Base-by-base conservation (phyloP, 2,113 vertebrate genomes). In the Notothenia coriiceps region DNA sequence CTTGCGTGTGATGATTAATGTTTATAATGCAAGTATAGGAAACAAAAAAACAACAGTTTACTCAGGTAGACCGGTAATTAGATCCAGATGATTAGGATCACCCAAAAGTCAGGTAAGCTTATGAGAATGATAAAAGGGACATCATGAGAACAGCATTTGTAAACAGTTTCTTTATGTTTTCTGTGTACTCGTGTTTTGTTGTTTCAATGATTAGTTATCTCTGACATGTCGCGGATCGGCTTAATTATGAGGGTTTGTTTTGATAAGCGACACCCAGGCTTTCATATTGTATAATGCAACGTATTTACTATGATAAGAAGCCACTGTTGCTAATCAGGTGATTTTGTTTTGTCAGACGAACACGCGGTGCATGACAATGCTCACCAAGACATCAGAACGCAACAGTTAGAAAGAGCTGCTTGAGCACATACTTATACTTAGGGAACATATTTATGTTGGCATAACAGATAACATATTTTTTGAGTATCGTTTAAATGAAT, bases 1-100 rank as follows among this genome's bases (percentile, higher is more conserved):
- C 70, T 79, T 20, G n/a, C 72, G 66, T 84, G 64, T 64, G 71
- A 84, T 88, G 80, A 91, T 91, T 87, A 88, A 84, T 85, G 83
- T 89, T 83, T 82, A 84, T 68, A 85, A 62, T 83, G 62, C 29
- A n/a, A 57, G 47, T 69, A 18, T 70, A 17, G 33, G 33, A 60
- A 67, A 64, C 79, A 82, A 68, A 25, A 35, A 40, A 6, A 40
- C 35, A 47, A 72, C 40, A 86, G 90, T 93, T 92, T 93, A 88
- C 81, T 72, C 81, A 87, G 89, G 87, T 83, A 84, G 79, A 74
- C 63, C 51, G 63, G 74, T 88, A 91, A 94, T 93, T 92, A 92
- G 85, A 81, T 69, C 70, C 55, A 64, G 71, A 88, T 85, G 83
- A 91, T 91, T 89, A 75, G 76, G 49, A 87, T 90, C 73, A 88